A percentile compares a stretch with the other conserved stretches of the same genome.
Evolutionary conservation across 35 echinoderm and acorn worm genomes (phyloP).

Genomic region (Diadema setosum): DNA sequence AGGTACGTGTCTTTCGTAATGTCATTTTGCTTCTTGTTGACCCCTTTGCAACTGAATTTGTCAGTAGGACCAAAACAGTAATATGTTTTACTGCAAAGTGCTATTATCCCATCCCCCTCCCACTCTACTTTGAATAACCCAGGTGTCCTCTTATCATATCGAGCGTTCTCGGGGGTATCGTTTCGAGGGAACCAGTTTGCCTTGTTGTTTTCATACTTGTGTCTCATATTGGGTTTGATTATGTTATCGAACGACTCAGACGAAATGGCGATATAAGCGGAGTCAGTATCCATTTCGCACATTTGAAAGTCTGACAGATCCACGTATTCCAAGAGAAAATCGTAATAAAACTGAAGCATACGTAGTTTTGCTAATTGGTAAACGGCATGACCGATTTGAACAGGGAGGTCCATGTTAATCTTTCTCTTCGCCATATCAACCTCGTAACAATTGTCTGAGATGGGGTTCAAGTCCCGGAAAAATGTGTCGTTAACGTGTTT

Average conservation of each 20-base stretch:
- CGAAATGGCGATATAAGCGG: slow-evolving; percentile 62
- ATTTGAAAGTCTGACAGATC: slow-evolving; percentile 47
- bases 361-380: slow-evolving; percentile 48
- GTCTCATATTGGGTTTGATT: slow-evolving; percentile 37
- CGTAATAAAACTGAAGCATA: slow-evolving; percentile 67
- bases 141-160: slow-evolving; percentile 59
- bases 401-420: slow-evolving; percentile 40
- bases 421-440: slow-evolving; percentile 16
- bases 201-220: slow-evolving; percentile 25
- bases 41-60: slow-evolving; percentile 36
- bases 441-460: slow-evolving; percentile 22
- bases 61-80: slow-evolving; percentile 41
- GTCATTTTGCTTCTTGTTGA: slow-evolving; percentile 30
- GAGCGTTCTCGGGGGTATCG: slow-evolving; percentile 19
- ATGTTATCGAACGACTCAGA: slow-evolving; percentile 14
- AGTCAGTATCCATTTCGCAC: slow-evolving; percentile 75
- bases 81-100: slow-evolving; percentile 54
- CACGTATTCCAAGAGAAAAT: slow-evolving; percentile 44
- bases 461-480: slow-evolving; percentile 22
- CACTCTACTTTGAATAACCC: slow-evolving; percentile 65
- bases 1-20: slow-evolving; percentile 2
- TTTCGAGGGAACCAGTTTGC: slow-evolving; percentile 30
- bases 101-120: slow-evolving; percentile 69
- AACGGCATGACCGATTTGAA: slow-evolving; percentile 37
- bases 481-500: slow-evolving; percentile 11